Evolutionary conservation across 2,113 vertebrate genomes (phyloP), one percentile per base, ranked within the genome.

Genomic region (Syngnathoides biaculeatus): DNA sequence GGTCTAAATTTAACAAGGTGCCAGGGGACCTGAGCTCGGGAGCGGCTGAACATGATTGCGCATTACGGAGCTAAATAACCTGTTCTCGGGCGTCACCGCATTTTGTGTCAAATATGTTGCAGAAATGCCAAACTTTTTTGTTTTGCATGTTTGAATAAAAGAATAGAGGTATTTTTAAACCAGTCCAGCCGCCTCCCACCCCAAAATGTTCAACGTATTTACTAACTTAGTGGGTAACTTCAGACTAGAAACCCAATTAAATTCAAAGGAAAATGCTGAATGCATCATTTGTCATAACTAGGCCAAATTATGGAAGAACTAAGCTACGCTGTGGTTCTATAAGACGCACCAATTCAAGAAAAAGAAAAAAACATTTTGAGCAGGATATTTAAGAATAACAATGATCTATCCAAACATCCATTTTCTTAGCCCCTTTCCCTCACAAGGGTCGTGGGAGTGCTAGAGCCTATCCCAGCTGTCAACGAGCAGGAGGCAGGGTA

Each of bases 1-100:
- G 78, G 71, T 82, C 85, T 88, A 87, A 79, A 77, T 84, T 82
- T 86, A 88, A 85, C 84, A 75, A 85, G 86, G 78, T 67, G 78
- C 86, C 84, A 79, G 71, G 86, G 86, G 84, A 83, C 71, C 59
- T 17, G 22, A 13, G 64, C 72, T 39, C 70, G 66, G 81, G 78
- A 80, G 78, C 79, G 71, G 81, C 77, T 14, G 65, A 86, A 84
- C 86, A 88, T 83, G 86, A 82, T 81, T 71, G 62, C 45, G 82
- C 76, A 81, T 84, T 71, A 80, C 62, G 70, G 59, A 70, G 72
- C 78, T 35, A 71, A 78, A 79, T 75, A 75, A 80, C 80, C 75
- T 74, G 68, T 79, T 77, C 79, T 73, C 75, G 70, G 63, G 77
- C 63, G 40, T 64, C 35, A 39, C 30, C 64, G 66, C 45, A 61